Conservation (phyloP, 2,113 vertebrate genomes). For the Grantiella picta region DNA sequence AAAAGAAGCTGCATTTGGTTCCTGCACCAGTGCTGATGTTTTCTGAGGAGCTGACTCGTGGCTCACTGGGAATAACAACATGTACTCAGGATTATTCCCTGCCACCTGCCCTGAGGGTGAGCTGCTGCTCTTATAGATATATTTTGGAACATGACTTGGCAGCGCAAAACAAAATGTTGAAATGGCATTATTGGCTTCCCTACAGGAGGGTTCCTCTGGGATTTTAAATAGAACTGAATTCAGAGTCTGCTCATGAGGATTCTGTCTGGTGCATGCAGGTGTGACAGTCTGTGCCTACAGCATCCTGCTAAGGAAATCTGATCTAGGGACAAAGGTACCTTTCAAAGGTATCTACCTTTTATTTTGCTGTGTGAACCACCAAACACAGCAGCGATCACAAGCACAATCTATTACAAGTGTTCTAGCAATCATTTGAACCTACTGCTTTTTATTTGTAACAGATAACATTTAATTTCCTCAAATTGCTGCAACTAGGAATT, state of each 20-base stretch:
- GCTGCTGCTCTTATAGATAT: not conserved
- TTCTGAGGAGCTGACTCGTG: not conserved
- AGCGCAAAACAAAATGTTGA: not conserved
- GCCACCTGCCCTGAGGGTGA: not conserved
- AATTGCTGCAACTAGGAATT: not conserved
- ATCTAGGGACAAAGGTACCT: not conserved
- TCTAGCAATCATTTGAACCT: not conserved
- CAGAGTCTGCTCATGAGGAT: not conserved
- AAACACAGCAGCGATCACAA: not conserved
- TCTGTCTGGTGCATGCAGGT: not conserved
- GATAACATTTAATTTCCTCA: not conserved
- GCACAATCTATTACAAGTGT: not conserved
- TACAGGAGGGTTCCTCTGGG: not conserved
- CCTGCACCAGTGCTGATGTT: not conserved
- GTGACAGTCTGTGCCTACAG: not conserved
- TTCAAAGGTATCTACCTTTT: not conserved
- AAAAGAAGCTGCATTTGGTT: not conserved
- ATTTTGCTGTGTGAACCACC: not conserved
- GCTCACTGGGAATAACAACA: not conserved
- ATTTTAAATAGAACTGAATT: not conserved
- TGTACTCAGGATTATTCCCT: not conserved
- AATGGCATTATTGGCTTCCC: not conserved
- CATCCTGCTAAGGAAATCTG: not conserved
- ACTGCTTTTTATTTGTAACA: not conserved
- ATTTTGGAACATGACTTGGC: not conserved